Evolutionary conservation across 2,113 vertebrate genomes (phyloP).

Genomic region (Peromyscus polionotus): DNA sequence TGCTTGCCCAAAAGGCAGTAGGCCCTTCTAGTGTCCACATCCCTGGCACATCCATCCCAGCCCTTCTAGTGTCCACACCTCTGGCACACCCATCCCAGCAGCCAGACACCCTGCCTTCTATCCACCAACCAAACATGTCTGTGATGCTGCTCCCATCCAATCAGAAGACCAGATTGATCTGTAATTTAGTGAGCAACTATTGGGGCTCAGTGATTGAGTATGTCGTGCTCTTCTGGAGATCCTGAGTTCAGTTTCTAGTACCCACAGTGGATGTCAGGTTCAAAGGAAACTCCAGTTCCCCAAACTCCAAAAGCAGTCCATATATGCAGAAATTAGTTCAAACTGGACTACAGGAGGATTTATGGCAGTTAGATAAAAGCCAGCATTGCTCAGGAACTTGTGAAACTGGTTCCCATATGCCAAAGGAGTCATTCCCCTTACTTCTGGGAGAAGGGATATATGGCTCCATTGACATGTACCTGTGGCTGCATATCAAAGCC

Average conservation of each 20-base stretch:
- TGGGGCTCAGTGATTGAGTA: neutral
- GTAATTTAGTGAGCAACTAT: neutral
- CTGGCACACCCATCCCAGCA: neutral
- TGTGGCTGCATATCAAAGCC: neutral
- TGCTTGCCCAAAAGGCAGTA: no score
- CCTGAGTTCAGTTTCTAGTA: neutral
- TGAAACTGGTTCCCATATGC: neutral
- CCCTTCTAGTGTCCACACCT: accelerated
- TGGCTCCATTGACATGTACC: neutral
- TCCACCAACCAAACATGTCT: no score
- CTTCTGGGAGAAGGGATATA: neutral
- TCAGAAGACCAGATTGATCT: accelerated
- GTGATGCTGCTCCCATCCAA: accelerated
- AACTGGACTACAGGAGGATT: neutral
- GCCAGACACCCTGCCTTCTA: neutral
- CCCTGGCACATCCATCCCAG: no score
- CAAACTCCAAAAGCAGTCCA: neutral
- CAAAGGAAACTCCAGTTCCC: neutral
- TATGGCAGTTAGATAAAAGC: neutral
- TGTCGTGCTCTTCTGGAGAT: no score
- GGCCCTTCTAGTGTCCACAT: accelerated
- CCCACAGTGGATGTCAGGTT: neutral
- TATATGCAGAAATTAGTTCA: neutral
- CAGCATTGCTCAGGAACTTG: neutral
- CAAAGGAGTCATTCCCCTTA: neutral